phyloP scores from a whole-genome alignment of 2,797 vertebrate species.

The Phyllotis vaccarum region DNA sequence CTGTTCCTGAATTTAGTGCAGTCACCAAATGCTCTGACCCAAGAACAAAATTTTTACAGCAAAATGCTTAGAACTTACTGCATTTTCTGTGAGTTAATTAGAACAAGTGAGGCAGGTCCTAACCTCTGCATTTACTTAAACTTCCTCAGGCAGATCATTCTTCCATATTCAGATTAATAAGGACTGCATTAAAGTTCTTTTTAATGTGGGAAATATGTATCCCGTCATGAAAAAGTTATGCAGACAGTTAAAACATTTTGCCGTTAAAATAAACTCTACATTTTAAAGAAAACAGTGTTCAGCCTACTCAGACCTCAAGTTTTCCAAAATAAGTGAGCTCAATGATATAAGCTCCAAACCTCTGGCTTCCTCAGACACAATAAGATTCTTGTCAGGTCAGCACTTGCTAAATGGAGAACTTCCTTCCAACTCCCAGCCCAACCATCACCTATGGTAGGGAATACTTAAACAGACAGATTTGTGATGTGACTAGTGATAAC shows the following conservation, averaged over 20 bases:
- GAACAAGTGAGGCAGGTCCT: background rate
- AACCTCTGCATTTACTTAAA: slow-evolving; percentile 54
- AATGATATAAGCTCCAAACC: background rate
- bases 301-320: background rate
- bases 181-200: background rate
- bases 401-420: background rate
- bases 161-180: slow-evolving; percentile 60
- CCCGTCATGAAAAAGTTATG: background rate
- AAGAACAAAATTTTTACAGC: slow-evolving; percentile 30
- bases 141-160: slow-evolving; percentile 15
- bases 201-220: slow-evolving; percentile 14
- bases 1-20: background rate
- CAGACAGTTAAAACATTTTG: background rate
- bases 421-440: background rate
- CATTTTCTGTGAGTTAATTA: slow-evolving; percentile 40
- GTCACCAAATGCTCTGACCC: background rate
- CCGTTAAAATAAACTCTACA: slow-evolving; percentile 43
- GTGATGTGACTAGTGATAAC: background rate
- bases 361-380: background rate
- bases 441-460: background rate
- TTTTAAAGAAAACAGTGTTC: slow-evolving; percentile 34
- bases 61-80: slow-evolving; percentile 29
- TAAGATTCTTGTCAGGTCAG: background rate
- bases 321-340: background rate
- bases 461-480: background rate